Evolutionary conservation across 2,113 vertebrate genomes (phyloP), one percentile per base, ranked within the genome.

Genomic region (Capreolus pygargus): DNA sequence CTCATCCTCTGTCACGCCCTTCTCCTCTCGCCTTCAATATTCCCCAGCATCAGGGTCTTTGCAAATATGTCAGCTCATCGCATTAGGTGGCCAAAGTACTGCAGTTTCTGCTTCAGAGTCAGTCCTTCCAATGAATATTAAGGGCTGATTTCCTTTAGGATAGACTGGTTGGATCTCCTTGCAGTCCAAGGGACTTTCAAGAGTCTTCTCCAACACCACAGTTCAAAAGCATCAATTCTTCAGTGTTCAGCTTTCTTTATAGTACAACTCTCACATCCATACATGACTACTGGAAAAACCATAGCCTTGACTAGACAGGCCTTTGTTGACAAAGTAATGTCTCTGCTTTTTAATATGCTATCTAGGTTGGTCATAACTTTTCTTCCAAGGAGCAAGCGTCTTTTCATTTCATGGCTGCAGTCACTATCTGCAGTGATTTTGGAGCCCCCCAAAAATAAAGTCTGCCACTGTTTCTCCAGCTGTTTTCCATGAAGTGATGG

Each of bases 221-320:
- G 64, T 67, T 21, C 33, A 67, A 67, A 19, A 67, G 33, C 33
- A 67, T 67, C 33, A 36, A 21, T 67, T 67, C 64, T 67, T 36
- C 8, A 2, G 64, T 0, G 16, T 9, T 67, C 16, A 67, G 33
- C 33, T 67, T n/a, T 67, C 33, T 67, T 19, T 1, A 67, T n/a
- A n/a, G 7, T 67, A 4, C 61, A 67, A n/a, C 1, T 2, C 61
- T 67, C 4, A 67, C 2, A 67, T 67, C 33, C 61, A 67, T n/a
- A 67, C 16, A n/a, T n/a, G 61, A 64, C 61, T 2, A 64, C 30
- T 8, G 3, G 30, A 64, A 33, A 64, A 33, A 64, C 15, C 30
- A 64, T 64, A 33, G 30, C 60, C 30, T 15, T 64, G 60, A 15
- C 15, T 61, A 61, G 60, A 61, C 1, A 0, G 60, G 33, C 3